Evolutionary conservation across 2,797 vertebrate genomes (phyloP).

Genomic region (Sebastes flavidus): DNA sequence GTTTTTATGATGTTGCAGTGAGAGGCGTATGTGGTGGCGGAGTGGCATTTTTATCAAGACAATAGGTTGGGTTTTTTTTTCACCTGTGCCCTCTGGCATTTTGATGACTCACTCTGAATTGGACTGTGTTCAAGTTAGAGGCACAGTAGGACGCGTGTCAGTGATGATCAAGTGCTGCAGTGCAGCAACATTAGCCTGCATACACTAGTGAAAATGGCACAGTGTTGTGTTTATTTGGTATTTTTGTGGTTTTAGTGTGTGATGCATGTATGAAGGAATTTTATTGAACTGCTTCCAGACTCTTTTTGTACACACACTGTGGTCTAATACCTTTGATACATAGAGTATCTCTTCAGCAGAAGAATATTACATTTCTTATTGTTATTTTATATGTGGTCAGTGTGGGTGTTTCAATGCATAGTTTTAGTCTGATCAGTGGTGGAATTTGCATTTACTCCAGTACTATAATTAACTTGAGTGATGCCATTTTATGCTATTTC

Average conservation of each 20-base stretch:
- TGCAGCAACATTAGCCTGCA: constrained; percentile 12
- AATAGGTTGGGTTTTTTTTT: neutral
- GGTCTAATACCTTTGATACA: neutral
- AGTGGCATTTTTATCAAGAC: constrained; percentile 20
- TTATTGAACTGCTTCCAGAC: neutral
- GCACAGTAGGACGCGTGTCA: constrained; percentile 51
- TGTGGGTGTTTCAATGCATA: neutral
- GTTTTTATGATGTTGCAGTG: neutral
- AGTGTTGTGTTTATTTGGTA: constrained; percentile 2
- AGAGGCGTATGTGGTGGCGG: neutral
- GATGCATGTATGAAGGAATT: neutral
- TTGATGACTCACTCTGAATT: constrained; percentile 59
- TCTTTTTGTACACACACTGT: neutral
- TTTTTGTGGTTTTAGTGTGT: neutral
- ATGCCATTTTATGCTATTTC: neutral
- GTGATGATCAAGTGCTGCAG: constrained; percentile 44
- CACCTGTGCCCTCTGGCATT: constrained; percentile 56
- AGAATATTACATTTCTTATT: neutral
- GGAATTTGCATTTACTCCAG: neutral
- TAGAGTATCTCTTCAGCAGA: neutral
- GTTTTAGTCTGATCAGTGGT: neutral
- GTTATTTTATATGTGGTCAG: neutral
- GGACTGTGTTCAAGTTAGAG: constrained; percentile 44
- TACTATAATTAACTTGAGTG: neutral
- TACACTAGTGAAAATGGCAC: neutral